Conservation (phyloP, 2,113 vertebrate genomes). For the Thunnus thynnus region DNA sequence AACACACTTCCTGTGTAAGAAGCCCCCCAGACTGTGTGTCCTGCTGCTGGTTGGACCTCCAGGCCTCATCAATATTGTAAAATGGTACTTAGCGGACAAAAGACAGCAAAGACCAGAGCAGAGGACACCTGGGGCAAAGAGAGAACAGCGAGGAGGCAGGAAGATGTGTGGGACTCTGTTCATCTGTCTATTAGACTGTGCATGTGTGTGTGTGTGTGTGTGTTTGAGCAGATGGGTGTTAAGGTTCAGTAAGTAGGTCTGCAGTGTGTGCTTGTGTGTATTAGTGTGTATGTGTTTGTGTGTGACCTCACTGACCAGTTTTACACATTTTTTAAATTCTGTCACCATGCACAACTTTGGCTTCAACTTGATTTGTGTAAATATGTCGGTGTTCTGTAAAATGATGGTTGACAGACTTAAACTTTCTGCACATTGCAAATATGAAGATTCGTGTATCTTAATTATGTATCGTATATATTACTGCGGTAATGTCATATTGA, state of each 20-base stretch:
- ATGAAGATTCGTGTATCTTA: too few species aligned
- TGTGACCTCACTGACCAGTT: neutral
- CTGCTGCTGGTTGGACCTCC: slow-evolving; percentile 76
- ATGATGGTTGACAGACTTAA: too few species aligned
- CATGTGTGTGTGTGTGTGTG: neutral
- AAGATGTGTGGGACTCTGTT: slow-evolving; percentile 30
- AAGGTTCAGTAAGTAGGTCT: neutral
- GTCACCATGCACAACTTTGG: too few species aligned
- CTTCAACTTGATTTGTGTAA: neutral
- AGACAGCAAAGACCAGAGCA: slow-evolving; percentile 78
- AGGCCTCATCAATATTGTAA: slow-evolving; percentile 86
- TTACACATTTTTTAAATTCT: neutral
- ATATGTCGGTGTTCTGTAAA: too few species aligned
- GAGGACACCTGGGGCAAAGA: slow-evolving; percentile 79
- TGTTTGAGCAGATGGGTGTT: neutral
- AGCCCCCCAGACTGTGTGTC: slow-evolving; percentile 71
- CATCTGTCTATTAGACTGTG: slow-evolving; percentile 4
- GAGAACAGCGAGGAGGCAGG: slow-evolving; percentile 15
- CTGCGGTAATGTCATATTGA: too few species aligned
- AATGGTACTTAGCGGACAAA: slow-evolving; percentile 85
- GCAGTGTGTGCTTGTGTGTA: neutral
- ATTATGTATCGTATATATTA: too few species aligned
- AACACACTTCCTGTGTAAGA: slow-evolving; percentile 71
- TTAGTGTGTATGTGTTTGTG: neutral
- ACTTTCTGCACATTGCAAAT: too few species aligned